Evolutionary conservation across 2,797 vertebrate species (phyloP), one percentile per base, ranked within the genome.

Genomic region (Acanthopagrus latus): DNA sequence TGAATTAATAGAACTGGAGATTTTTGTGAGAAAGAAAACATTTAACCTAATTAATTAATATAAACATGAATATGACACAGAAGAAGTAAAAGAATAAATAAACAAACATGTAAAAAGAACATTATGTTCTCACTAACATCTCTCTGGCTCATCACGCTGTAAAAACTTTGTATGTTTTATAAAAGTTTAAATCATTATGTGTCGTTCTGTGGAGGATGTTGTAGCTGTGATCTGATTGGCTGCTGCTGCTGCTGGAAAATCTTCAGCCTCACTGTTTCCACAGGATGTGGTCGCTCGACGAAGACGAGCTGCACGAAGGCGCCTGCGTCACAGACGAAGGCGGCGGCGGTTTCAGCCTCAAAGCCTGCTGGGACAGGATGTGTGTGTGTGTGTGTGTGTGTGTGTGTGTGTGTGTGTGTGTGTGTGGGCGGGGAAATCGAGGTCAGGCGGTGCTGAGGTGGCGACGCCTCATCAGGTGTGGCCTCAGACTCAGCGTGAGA

Each of bases 281-380:
- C 84, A 88, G 90, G 90, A 91, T 77, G 90, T 63, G 90, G 90
- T 81, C 18, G 43, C 58, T 14, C 5, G 48, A 5, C 44, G 80
- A n/a, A 67, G 67, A 78, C 16, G 64, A 68, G 84, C 84, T 55
- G 79, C 85, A 51, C 14, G 0, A 12, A 60, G 44, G 5, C 52
- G 75, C 23, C 65, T 63, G 54, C 68, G 85, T 88, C 88, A 90
- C 70, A 86, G 66, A 51, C 55, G 84, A 44, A 68, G 85, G 71
- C 82, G 86, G 72, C 21, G 3, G 83, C 3, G 87, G 88, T 90
- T 89, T 89, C 63, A 75, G 83, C 86, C 84, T 81, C 85, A 85
- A 67, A 80, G 89, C 81, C 78, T 84, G 86, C 87, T 84, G 90
- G 82, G 86, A 88, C 91, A 88, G 93, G 89, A 90, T 52, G 86